A percentile compares a stretch with the other conserved stretches of the same genome.
phyloP scores from a whole-genome alignment of 2,113 vertebrate species.

The Brienomyrus longianalis region DNA sequence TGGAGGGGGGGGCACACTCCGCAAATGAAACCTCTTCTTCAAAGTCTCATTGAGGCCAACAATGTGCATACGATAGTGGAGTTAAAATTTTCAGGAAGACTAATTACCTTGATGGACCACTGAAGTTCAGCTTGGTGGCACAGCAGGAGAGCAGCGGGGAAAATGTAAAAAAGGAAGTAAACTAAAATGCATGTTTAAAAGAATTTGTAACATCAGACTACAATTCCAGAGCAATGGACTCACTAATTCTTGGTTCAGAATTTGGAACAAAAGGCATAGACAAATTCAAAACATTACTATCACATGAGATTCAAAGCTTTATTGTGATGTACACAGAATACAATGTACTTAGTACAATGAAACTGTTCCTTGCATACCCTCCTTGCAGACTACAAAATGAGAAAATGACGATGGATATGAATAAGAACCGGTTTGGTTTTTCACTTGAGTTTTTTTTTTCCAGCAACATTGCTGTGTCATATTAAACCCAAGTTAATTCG shows the following conservation, averaged over 20 bases:
- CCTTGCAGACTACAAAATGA: not conserved
- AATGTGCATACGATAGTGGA: not conserved
- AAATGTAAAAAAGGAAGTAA: not conserved
- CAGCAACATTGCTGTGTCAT: not conserved
- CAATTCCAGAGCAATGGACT: not conserved
- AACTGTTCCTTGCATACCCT: not conserved
- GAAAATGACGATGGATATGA: not conserved
- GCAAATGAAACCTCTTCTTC: not conserved
- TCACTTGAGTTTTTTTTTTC: not conserved
- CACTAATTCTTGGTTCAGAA: not conserved
- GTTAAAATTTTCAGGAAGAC: slow-evolving; percentile 7
- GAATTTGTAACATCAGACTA: not conserved
- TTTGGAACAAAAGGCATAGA: not conserved
- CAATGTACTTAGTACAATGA: not conserved
- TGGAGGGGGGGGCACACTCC: not conserved
- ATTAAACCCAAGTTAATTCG: not conserved
- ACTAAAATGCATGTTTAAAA: not conserved
- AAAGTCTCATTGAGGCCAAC: slow-evolving; percentile 13
- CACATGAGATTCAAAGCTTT: not conserved
- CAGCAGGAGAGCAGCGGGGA: not conserved
- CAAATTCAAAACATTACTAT: not conserved
- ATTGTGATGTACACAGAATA: not conserved
- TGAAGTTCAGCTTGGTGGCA: not conserved
- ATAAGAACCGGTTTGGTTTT: not conserved
- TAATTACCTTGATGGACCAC: slow-evolving; percentile 4